Evolutionary conservation across 2,113 vertebrate genomes (phyloP).

Genomic region (Ctenomys sociabilis): DNA sequence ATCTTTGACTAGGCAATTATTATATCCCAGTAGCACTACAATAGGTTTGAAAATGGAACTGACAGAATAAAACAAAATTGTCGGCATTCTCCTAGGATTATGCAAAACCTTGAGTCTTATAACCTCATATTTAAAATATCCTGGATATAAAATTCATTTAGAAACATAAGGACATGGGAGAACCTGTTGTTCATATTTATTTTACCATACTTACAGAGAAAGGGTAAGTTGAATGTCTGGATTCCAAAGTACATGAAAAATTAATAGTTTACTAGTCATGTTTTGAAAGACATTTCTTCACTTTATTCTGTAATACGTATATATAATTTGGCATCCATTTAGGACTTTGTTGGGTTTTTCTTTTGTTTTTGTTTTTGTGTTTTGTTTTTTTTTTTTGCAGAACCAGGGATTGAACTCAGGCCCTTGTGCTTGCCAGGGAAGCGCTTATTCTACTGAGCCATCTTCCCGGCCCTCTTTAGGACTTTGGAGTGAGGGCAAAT

Average conservation of each 20-base stretch:
- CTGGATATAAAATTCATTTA: not conserved
- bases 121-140: not conserved
- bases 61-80: conserved; percentile 26
- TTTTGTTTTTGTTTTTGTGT: no score
- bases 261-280: not conserved
- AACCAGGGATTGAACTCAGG: no score
- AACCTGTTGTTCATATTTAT: not conserved
- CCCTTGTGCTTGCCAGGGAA: no score
- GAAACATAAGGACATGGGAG: conserved; percentile 11
- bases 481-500: not conserved
- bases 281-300: not conserved
- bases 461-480: no score
- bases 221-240: conserved; percentile 8
- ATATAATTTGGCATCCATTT: not conserved
- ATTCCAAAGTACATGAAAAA: not conserved
- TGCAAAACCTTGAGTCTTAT: not conserved
- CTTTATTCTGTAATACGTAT: not conserved
- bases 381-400: no score
- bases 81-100: not conserved
- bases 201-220: not conserved
- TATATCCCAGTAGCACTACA: not conserved
- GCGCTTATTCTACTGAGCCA: no score
- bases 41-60: not conserved
- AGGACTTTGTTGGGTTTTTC: no score
- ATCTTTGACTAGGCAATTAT: not conserved